Conservation (phyloP, 35 echinoderm and acorn worm species). For the Heliocidaris erythrogramma region DNA sequence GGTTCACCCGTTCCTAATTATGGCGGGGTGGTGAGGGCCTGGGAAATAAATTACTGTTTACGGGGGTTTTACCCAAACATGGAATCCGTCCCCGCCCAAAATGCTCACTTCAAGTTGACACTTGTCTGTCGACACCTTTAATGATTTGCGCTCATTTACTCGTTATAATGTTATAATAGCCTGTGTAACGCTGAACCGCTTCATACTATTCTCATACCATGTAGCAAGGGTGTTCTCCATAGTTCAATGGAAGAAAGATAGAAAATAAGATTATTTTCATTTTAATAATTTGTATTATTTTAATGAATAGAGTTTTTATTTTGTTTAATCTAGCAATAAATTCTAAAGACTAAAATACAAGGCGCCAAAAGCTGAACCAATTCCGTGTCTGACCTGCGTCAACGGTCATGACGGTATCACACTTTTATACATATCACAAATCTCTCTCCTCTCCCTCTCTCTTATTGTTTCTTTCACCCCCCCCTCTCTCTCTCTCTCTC, state of each 20-base stretch:
- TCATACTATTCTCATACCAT: not conserved
- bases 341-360: no score
- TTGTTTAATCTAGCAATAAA: no score
- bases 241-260: not conserved
- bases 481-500: no score
- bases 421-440: no score
- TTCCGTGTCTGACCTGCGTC: no score
- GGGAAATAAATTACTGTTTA: not conserved
- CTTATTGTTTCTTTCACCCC: no score
- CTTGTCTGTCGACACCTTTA: slow-evolving; percentile 2
- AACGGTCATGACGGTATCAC: no score
- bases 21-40: not conserved
- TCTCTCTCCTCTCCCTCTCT: no score
- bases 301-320: no score
- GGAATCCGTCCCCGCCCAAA: not conserved
- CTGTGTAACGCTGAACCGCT: not conserved
- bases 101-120: slow-evolving; percentile 10
- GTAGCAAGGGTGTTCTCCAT: not conserved
- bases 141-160: slow-evolving; percentile 4
- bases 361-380: no score
- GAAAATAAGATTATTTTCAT: no score
- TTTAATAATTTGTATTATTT: no score
- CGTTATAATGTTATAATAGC: not conserved
- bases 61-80: slow-evolving; percentile 15
- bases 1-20: not conserved